Percentiles rank a stretch among this genome's conserved stretches.
These are phyloP conservation scores for Ctenochaetus hawaiiensis DNA, from an alignment of 2,797 vertebrate species.

Conservation along the genomic window DNA sequence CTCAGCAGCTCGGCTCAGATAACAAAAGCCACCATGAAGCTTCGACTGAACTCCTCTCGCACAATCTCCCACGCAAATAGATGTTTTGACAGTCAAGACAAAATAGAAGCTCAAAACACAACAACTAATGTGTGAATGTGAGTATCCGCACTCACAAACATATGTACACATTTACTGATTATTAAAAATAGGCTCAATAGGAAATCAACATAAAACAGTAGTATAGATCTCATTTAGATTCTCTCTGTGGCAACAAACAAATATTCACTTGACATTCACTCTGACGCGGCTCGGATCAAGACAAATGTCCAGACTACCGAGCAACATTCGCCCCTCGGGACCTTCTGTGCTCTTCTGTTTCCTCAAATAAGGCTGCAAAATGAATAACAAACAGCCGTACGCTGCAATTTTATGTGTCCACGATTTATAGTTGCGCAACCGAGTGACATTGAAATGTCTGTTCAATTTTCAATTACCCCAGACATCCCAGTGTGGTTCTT, in stretches of 20 bases:
- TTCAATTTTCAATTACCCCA: slow-evolving; percentile 54
- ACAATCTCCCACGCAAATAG: background rate
- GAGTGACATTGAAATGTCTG: slow-evolving; percentile 36
- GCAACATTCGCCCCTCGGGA: slow-evolving; percentile 52
- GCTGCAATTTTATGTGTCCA: slow-evolving; percentile 45
- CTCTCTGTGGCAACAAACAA: slow-evolving; percentile 20
- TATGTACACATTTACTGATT: background rate
- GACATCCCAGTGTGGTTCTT: slow-evolving; percentile 23
- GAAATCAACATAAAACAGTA: slow-evolving; percentile 27
- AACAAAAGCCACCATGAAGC: slow-evolving; percentile 4
- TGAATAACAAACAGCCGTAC: slow-evolving; percentile 56
- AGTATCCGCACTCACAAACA: background rate
- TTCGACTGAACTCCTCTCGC: slow-evolving; percentile 16
- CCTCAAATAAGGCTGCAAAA: slow-evolving; percentile 54
- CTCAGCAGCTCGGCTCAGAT: slow-evolving; percentile 3
- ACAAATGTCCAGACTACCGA: slow-evolving; percentile 61
- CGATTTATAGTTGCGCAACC: slow-evolving; percentile 47
- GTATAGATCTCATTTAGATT: slow-evolving; percentile 48
- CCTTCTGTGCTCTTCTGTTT: slow-evolving; percentile 36
- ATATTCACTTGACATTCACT: slow-evolving; percentile 46
- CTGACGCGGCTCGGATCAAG: slow-evolving; percentile 52
- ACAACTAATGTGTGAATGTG: background rate
- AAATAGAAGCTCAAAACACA: slow-evolving; percentile 3
- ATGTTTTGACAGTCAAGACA: background rate
- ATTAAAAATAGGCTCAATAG: background rate